phyloP scores from a whole-genome alignment of 2,797 vertebrate species.

The Parambassis ranga region DNA sequence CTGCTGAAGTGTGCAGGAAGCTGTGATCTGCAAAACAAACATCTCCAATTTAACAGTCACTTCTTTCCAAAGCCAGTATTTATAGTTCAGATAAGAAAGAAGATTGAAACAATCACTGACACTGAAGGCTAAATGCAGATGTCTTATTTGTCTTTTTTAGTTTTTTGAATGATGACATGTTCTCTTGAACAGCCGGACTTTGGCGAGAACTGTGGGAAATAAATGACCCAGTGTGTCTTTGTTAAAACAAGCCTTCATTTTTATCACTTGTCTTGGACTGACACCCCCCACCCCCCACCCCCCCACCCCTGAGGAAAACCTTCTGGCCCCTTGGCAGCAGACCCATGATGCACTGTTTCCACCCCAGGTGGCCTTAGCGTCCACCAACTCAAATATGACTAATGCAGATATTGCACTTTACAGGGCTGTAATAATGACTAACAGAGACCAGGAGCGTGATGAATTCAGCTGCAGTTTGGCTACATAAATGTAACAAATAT shows the following conservation, averaged over 20 bases:
- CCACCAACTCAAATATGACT: constrained; percentile 7
- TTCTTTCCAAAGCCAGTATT: constrained; percentile 46
- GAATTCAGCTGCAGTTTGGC: background rate
- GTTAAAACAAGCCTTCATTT: constrained; percentile 78
- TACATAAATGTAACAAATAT: constrained; percentile 20
- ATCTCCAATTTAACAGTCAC: constrained; percentile 23
- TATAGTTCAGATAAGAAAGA: background rate
- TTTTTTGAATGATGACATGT: constrained; percentile 41
- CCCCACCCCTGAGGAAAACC: constrained; percentile 63
- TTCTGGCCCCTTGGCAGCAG: constrained; percentile 62
- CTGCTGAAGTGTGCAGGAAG: constrained; percentile 50
- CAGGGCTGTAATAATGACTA: constrained; percentile 15
- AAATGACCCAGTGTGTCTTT: constrained; percentile 65
- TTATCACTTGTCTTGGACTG: constrained; percentile 62
- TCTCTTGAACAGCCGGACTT: constrained; percentile 36
- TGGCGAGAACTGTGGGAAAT: constrained; percentile 79
- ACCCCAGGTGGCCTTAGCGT: constrained; percentile 6
- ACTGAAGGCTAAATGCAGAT: background rate
- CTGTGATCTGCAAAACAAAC: constrained; percentile 51
- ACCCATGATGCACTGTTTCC: constrained; percentile 29
- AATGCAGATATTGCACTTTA: constrained; percentile 9
- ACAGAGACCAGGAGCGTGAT: background rate
- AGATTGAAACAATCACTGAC: background rate
- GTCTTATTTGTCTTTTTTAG: constrained; percentile 4
- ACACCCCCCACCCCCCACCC: constrained; percentile 44